Evolutionary conservation across 2,113 vertebrate species (phyloP), one percentile per base, ranked within the genome.

Genomic region (Calidris pygmaea): DNA sequence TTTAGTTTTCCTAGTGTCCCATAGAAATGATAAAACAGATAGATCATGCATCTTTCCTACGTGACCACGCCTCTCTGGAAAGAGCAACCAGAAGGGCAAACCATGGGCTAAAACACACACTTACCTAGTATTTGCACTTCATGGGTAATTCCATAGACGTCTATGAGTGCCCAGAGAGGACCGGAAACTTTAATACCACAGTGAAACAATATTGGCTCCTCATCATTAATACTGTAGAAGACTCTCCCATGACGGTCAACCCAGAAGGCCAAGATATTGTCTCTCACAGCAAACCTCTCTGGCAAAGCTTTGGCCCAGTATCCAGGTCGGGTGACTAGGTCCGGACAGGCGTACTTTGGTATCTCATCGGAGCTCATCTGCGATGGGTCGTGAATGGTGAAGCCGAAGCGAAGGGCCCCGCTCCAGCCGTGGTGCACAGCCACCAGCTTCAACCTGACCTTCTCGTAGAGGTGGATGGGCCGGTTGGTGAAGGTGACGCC

Each of bases 291-390:
- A 87, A 99, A 98, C 80, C 98, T 99, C 98, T 99, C 99, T 0
- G 99, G 99, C 96, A 99, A 98, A 21, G 99, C 99, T 96, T 99
- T 99, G 93, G 99, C 99, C 99, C 99, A 99, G 98, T 99, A 99
- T 18, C 99, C 99, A 0, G 99, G 99, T 15, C 99, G 97, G 13
- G 99, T 99, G 95, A 99, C 99, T 73, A 99, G 98, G 96, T 99
- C 99, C 0, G 99, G 99, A 63, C 99, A 99, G 65, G 99, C 99
- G 7, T 99, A 99, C 97, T 99, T 99, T 97, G 99, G 99, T 98
- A 99, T 99, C 95, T 99, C 99, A 2, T 99, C 97, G 2, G 98
- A 95, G 75, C 98, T 97, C 97, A 99, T 98, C 96, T 99, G 99
- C 1, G 99, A 98, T 0, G 99, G 99, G 97, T 99, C 99, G 2